Percentiles rank a stretch among this genome's conserved stretches.
phyloP scores from a whole-genome alignment of 2,113 vertebrate genomes.

The Potamarius usumacintae region DNA sequence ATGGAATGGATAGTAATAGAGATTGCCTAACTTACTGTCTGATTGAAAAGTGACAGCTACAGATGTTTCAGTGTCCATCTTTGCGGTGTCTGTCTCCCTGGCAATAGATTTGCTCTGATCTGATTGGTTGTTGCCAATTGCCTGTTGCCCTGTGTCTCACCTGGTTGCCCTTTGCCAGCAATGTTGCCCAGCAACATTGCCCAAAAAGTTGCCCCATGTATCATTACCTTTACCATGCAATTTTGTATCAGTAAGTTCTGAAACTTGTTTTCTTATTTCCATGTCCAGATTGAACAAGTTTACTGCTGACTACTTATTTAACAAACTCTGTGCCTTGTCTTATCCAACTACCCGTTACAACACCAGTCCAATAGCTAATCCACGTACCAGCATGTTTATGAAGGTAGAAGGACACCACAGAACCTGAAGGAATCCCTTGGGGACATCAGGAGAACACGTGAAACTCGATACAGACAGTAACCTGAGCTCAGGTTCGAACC shows the following conservation, averaged over 20 bases:
- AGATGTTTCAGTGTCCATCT: too few relatives aligned
- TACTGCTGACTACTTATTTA: not conserved
- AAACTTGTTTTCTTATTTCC: not conserved
- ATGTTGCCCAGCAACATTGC: too few relatives aligned
- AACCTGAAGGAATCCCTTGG: not conserved
- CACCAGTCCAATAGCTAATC: not conserved
- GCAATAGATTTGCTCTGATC: too few relatives aligned
- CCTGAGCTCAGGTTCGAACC: not conserved
- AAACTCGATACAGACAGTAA: not conserved
- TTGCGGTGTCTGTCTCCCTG: too few relatives aligned
- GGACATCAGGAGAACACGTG: not conserved
- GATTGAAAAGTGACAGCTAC: too few relatives aligned
- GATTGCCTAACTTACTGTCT: too few relatives aligned
- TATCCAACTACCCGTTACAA: not conserved
- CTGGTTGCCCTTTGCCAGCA: too few relatives aligned
- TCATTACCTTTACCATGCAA: too few relatives aligned
- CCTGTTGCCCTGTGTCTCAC: too few relatives aligned
- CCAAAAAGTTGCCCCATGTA: too few relatives aligned
- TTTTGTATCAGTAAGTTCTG: not conserved
- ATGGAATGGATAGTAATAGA: too few relatives aligned
- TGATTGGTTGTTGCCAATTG: too few relatives aligned
- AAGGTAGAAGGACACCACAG: not conserved
- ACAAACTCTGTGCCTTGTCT: not conserved
- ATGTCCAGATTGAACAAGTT: not conserved
- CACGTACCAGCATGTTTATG: not conserved